phyloP scores from a whole-genome alignment of 1,140 invertebrate genomes.

The Micrasema longulum region DNA sequence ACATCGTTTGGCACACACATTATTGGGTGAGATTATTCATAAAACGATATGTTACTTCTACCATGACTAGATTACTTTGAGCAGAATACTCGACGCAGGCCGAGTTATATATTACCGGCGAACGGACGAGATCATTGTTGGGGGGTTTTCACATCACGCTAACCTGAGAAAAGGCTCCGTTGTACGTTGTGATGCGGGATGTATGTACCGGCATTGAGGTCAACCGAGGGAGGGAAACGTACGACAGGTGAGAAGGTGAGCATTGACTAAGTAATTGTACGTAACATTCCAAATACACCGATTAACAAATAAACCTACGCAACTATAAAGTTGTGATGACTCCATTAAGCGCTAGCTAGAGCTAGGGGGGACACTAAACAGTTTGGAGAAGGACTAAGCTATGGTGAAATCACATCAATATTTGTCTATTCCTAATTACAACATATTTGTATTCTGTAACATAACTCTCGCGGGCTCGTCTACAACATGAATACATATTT shows the following conservation, averaged over 20 bases:
- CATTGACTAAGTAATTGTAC: conserved; percentile 39
- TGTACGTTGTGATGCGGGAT: no score
- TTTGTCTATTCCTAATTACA: conserved; percentile 52
- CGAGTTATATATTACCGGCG: no score
- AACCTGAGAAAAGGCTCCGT: no score
- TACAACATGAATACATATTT: conserved; percentile 26
- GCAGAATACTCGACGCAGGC: conserved; percentile 40
- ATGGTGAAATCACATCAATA: conserved; percentile 53
- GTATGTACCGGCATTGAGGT: no score
- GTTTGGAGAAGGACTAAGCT: conserved; percentile 47
- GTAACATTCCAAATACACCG: conserved; percentile 45
- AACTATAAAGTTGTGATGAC: conserved; percentile 24
- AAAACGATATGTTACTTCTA: conserved; percentile 55
- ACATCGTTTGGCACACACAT: conserved; percentile 49
- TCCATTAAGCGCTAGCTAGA: conserved; percentile 37
- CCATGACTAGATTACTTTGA: conserved; percentile 55
- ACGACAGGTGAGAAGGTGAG: conserved; percentile 19
- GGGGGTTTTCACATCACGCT: no score
- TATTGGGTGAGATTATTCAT: conserved; percentile 41
- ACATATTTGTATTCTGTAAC: conserved; percentile 32
- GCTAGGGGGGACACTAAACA: conserved; percentile 45
- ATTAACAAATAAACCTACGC: conserved; percentile 42
- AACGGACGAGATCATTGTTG: no score
- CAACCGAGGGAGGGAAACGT: not conserved
- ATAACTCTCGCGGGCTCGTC: conserved; percentile 11